Evolutionary conservation across 2,113 vertebrate species (phyloP).

Genomic region (Lagopus leucura): DNA sequence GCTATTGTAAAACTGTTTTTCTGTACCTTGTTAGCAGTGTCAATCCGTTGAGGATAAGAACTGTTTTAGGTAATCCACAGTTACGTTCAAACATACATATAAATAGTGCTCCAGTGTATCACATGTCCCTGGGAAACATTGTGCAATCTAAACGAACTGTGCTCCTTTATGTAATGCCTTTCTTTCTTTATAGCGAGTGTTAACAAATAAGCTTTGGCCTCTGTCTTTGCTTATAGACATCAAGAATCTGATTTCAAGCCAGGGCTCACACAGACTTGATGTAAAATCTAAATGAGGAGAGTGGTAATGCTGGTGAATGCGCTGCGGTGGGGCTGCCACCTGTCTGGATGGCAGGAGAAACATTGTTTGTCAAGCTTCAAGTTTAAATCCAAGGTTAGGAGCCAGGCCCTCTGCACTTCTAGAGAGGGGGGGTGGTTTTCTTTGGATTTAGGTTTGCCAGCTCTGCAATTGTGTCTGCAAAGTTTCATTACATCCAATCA

Average conservation of each 20-base stretch:
- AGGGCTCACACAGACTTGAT: slow-evolving; percentile 60
- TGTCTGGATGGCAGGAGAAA: slow-evolving; percentile 51
- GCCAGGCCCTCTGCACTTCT: slow-evolving; percentile 21
- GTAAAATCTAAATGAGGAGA: slow-evolving; percentile 73
- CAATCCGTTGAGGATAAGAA: slow-evolving; percentile 1
- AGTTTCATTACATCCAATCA: slow-evolving; percentile 8
- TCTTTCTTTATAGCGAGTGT: slow-evolving; percentile 12
- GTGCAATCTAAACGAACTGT: slow-evolving; percentile 35
- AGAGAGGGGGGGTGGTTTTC: not conserved
- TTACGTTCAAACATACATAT: slow-evolving; percentile 32
- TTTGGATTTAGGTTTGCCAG: slow-evolving; percentile 12
- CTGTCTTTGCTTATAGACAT: slow-evolving; percentile 64
- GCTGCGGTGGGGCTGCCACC: slow-evolving; percentile 55
- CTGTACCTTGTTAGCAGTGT: not conserved
- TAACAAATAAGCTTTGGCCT: slow-evolving; percentile 24
- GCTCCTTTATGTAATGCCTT: slow-evolving; percentile 40
- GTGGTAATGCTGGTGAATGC: slow-evolving; percentile 13
- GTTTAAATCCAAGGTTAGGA: slow-evolving; percentile 50
- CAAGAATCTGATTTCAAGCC: slow-evolving; percentile 46
- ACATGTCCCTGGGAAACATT: slow-evolving; percentile 38
- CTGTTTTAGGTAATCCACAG: slow-evolving; percentile 44
- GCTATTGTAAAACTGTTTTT: not conserved
- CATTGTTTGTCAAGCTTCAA: not conserved
- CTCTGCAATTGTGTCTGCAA: slow-evolving; percentile 3
- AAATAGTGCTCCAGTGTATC: not conserved